Conservation (phyloP, 2,113 vertebrate species). For the Harpagus bidentatus region DNA sequence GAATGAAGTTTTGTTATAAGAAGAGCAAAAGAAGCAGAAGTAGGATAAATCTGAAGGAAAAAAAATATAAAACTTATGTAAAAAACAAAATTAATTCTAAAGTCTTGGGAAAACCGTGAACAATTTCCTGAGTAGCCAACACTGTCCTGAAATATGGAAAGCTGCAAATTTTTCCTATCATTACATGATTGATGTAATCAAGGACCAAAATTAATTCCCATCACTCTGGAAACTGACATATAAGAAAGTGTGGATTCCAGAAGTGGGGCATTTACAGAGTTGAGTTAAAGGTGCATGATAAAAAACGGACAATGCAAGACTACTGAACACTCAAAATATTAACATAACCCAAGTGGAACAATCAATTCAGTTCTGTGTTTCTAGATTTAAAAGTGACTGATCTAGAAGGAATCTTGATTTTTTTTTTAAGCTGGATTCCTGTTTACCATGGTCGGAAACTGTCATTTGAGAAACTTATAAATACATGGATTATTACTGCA, state of each 20-base stretch:
- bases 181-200: neutral
- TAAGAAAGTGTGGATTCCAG: neutral
- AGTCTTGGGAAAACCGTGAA: neutral
- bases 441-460: neutral
- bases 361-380: neutral
- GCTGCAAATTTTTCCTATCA: neutral
- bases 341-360: neutral
- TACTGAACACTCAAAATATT: neutral
- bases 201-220: neutral
- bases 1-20: neutral
- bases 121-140: neutral
- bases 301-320: neutral
- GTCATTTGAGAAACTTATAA: neutral
- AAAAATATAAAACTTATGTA: neutral
- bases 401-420: neutral
- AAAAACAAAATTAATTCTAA: neutral
- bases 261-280: neutral
- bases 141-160: neutral
- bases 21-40: neutral
- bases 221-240: neutral
- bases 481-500: neutral
- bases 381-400: neutral
- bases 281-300: neutral
- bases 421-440: neutral
- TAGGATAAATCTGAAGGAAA: neutral